Evolutionary conservation across 2,113 vertebrate species (phyloP).

Genomic region (Ophthalmolycus amberensis): DNA sequence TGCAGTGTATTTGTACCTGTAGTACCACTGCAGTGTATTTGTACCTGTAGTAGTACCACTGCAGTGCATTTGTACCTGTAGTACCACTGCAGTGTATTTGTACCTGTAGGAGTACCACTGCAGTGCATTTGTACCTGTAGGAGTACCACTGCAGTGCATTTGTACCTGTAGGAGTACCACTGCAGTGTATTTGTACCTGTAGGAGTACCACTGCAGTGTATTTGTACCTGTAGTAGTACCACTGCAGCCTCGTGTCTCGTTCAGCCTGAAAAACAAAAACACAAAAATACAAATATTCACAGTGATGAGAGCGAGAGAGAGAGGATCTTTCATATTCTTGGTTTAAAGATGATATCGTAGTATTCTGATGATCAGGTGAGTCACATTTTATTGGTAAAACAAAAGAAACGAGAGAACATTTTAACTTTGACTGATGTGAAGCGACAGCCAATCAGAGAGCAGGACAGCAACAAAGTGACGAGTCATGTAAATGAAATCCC

Average conservation of each 20-base stretch:
- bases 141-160: background rate
- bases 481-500: too few relatives aligned
- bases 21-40: background rate
- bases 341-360: too few relatives aligned
- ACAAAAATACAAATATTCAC: too few relatives aligned
- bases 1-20: background rate
- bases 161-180: background rate
- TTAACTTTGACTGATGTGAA: background rate
- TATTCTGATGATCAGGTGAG: too few relatives aligned
- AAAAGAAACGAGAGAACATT: background rate
- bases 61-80: background rate
- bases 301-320: too few relatives aligned
- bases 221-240: too few relatives aligned
- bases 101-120: background rate
- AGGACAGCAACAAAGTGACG: too few relatives aligned
- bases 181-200: background rate
- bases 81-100: background rate
- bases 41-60: background rate
- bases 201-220: background rate
- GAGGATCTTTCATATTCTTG: too few relatives aligned
- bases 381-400: background rate
- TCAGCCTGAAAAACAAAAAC: background rate
- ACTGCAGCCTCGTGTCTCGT: slow-evolving; percentile 7
- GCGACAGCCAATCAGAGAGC: too few relatives aligned
- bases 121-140: background rate